Base-by-base conservation (phyloP, 2,888 invertebrate species). In the Serrognathus titanus region DNA sequence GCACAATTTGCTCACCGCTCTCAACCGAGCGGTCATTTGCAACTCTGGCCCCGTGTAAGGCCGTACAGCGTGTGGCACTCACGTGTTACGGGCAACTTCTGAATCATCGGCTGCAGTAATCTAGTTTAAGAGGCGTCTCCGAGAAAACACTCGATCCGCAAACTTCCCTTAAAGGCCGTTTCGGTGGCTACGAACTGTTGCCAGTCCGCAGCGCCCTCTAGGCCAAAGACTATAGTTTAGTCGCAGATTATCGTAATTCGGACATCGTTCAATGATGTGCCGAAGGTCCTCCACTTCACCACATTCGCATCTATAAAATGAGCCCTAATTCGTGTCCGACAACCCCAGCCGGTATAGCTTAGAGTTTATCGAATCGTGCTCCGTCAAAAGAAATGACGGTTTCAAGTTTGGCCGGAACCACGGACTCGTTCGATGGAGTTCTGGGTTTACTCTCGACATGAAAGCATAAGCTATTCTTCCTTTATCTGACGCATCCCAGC, bases 401-500 rank as follows among this genome's bases (percentile, higher is more conserved):
- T 38, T 1, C 8, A 51, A 11, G 11, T 4, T 51, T 16, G 51
- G 51, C n/a, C 20, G 7, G 10, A 45, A 51, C 51, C 51, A 43
- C 6, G 24, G 12, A 4, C 31, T 24, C 20, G 13, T 31, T 31
- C 43, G n/a, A 45, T 43, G 43, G 7, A 39, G 16, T 8, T 11
- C 10, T 2, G 2, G 9, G 7, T n/a, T 9, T 6, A 20, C 20
- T 7, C 20, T 9, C 5, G 51, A 16, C 10, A 39, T 20, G 38
- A 41, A 51, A n/a, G n/a, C n/a, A n/a, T n/a, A n/a, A n/a, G n/a
- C n/a, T n/a, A n/a, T n/a, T n/a, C n/a, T n/a, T n/a, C n/a, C n/a
- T n/a, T n/a, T n/a, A n/a, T n/a, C n/a, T n/a, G n/a, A n/a, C n/a
- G n/a, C n/a, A n/a, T n/a, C n/a, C n/a, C n/a, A n/a, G n/a, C n/a